phyloP scores from a whole-genome alignment of 2,113 vertebrate genomes.

The Zosterops pallidus region DNA sequence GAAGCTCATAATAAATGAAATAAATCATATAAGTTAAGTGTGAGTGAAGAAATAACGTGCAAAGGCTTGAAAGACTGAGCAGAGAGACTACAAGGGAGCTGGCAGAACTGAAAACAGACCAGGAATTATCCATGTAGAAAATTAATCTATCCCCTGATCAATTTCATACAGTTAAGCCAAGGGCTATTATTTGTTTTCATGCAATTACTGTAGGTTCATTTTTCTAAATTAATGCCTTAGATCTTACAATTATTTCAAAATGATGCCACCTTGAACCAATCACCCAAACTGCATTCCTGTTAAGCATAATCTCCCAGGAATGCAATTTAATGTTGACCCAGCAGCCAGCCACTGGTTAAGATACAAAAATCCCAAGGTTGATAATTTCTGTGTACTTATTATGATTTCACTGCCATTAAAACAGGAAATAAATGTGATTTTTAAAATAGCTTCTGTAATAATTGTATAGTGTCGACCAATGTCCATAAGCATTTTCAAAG shows the following conservation, averaged over 20 bases:
- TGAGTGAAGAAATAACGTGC: background rate
- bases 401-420: background rate
- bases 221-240: slow-evolving; percentile 44
- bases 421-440: background rate
- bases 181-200: slow-evolving; percentile 46
- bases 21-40: background rate
- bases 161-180: slow-evolving; percentile 33
- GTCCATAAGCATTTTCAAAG: background rate
- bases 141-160: slow-evolving; percentile 50
- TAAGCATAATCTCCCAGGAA: slow-evolving; percentile 48
- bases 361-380: slow-evolving; percentile 13
- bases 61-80: background rate
- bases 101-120: background rate
- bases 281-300: slow-evolving; percentile 38
- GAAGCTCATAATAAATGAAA: background rate
- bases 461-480: background rate
- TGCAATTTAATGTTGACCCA: slow-evolving; percentile 25
- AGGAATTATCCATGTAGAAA: slow-evolving; percentile 33
- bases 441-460: background rate
- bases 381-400: background rate
- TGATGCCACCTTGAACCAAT: slow-evolving; percentile 53
- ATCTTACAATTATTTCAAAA: slow-evolving; percentile 37
- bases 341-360: slow-evolving; percentile 15
- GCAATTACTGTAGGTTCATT: slow-evolving; percentile 32
- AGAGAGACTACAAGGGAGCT: background rate